phyloP scores from a whole-genome alignment of 92 coral and sea anemone species.

The Parazoanthus darwini region DNA sequence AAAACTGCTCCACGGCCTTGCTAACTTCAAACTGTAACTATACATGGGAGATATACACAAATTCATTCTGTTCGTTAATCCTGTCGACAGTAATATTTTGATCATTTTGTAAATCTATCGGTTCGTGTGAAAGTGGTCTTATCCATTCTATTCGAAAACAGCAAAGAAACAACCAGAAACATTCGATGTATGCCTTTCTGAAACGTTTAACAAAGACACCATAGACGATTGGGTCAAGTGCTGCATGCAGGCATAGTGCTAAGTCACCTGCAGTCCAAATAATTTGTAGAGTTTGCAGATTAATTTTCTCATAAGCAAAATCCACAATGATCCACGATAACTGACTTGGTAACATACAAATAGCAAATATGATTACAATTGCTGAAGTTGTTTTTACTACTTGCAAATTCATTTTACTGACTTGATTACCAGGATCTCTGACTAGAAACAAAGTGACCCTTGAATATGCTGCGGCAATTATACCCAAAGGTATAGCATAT shows the following conservation, averaged over 20 bases:
- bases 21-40: too few species aligned
- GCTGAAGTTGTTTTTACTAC: constrained; percentile 28
- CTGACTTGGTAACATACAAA: constrained; percentile 36
- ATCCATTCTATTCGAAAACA: not conserved
- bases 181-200: constrained; percentile 19
- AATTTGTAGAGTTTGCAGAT: constrained; percentile 1
- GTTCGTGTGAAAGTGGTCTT: not conserved
- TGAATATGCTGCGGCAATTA: constrained; percentile 30
- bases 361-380: constrained; percentile 28
- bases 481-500: constrained; percentile 26
- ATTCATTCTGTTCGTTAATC: not conserved
- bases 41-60: not conserved
- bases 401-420: constrained; percentile 36
- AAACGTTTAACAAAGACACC: constrained; percentile 41
- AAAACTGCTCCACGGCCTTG: not conserved
- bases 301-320: constrained; percentile 6
- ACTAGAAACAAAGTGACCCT: constrained; percentile 21
- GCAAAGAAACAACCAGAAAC: constrained; percentile 1
- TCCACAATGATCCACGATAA: constrained; percentile 34
- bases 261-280: constrained; percentile 31
- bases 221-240: constrained; percentile 26
- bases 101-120: not conserved
- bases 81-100: not conserved
- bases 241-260: constrained; percentile 29
- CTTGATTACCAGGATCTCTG: constrained; percentile 30